phyloP scores from a whole-genome alignment of 2,888 invertebrate species.

The Drosophila merina region DNA sequence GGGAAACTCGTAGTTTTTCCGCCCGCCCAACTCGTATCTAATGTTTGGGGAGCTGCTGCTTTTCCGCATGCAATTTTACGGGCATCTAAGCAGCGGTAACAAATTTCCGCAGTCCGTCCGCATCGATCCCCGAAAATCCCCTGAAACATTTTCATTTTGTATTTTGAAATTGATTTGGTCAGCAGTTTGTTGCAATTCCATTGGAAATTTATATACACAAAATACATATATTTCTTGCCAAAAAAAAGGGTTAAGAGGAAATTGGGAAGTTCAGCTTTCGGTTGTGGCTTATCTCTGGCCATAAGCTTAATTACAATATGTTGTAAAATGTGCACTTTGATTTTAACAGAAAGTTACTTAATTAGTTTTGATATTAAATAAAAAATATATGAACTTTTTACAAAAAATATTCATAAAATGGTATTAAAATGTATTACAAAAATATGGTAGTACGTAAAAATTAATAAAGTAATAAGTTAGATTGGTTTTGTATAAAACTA shows the following conservation, averaged over 20 bases:
- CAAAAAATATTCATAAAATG: neutral
- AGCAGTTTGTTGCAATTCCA: constrained; percentile 56
- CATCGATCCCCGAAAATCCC: constrained; percentile 37
- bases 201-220: constrained; percentile 41
- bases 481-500: neutral
- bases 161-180: constrained; percentile 62
- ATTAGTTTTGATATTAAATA: neutral
- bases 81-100: constrained; percentile 60
- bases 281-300: constrained; percentile 34
- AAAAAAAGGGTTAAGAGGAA: constrained; percentile 23
- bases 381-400: neutral
- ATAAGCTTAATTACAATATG: constrained; percentile 38
- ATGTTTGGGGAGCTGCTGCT: constrained; percentile 42
- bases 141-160: constrained; percentile 39
- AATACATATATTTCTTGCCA: constrained; percentile 8
- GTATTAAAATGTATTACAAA: neutral
- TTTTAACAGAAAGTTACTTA: neutral
- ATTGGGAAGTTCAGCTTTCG: constrained; percentile 34
- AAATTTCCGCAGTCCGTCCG: constrained; percentile 48
- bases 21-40: constrained; percentile 25
- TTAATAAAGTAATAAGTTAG: constrained; percentile 1
- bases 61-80: constrained; percentile 62
- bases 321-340: neutral
- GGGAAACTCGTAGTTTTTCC: constrained; percentile 33
- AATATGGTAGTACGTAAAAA: neutral